Evolutionary conservation across 2,797 vertebrate species (phyloP).

Genomic region (Tokudaia muenninki): DNA sequence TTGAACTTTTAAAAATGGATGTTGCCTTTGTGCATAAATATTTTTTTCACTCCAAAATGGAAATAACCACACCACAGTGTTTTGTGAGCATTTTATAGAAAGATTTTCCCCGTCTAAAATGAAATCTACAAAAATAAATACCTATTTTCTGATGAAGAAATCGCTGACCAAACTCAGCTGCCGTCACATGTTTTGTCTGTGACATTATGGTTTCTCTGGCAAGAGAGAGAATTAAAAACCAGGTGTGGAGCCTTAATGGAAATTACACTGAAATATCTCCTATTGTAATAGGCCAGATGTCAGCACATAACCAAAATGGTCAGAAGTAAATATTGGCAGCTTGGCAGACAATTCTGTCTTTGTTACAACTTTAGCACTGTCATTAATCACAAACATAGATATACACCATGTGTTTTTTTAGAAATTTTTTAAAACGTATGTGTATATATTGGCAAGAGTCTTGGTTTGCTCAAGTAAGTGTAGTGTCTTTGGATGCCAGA

Average conservation of each 20-base stretch:
- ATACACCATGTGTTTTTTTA: background rate
- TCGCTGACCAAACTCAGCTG: conserved; percentile 69
- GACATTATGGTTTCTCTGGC: background rate
- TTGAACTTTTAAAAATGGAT: background rate
- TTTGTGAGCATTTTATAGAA: background rate
- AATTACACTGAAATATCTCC: conserved; percentile 80
- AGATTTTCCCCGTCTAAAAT: background rate
- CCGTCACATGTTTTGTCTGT: conserved; percentile 1
- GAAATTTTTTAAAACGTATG: background rate
- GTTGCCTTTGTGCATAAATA: background rate
- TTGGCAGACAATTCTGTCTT: background rate
- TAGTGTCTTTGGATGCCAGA: background rate
- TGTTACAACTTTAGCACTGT: background rate
- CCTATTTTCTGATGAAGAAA: conserved; percentile 51
- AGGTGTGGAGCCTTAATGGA: conserved; percentile 75
- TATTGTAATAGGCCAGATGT: conserved; percentile 76
- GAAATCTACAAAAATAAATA: conserved; percentile 37
- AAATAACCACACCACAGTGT: background rate
- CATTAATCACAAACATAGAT: background rate
- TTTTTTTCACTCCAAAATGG: background rate
- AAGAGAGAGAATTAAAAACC: conserved; percentile 70
- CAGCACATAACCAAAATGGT: background rate
- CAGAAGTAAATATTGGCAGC: background rate
- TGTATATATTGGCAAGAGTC: background rate
- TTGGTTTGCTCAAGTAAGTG: background rate